Evolutionary conservation across 2,888 invertebrate genomes (phyloP).

Genomic region (Leptopilina syphax): DNA sequence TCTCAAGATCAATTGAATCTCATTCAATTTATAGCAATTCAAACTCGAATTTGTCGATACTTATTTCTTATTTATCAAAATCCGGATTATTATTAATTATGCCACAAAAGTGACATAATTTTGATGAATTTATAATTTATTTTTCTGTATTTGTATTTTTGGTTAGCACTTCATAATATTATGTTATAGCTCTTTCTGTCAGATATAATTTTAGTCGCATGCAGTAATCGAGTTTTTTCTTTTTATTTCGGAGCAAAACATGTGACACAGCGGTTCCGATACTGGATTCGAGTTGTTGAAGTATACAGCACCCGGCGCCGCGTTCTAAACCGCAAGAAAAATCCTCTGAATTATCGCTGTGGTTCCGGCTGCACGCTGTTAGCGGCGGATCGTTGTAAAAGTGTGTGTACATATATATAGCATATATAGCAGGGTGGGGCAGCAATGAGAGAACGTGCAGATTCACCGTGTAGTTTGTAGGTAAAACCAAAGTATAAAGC

Average conservation of each 20-base stretch:
- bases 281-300: constrained; percentile 47
- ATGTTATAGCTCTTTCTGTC: neutral
- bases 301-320: constrained; percentile 67
- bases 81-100: no score
- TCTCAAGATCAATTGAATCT: neutral
- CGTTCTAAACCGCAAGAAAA: constrained; percentile 72
- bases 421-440: neutral
- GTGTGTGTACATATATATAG: neutral
- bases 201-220: constrained; percentile 28
- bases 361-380: constrained; percentile 68
- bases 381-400: constrained; percentile 45
- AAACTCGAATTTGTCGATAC: neutral
- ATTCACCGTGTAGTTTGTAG: constrained; percentile 44
- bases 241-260: constrained; percentile 49
- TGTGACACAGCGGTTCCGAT: constrained; percentile 39
- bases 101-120: no score
- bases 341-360: constrained; percentile 74
- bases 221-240: constrained; percentile 1
- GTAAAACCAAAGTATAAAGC: constrained; percentile 47
- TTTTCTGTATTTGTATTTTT: no score
- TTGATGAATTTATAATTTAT: no score
- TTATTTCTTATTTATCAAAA: no score
- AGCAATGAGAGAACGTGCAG: constrained; percentile 37
- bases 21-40: constrained; percentile 15
- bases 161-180: neutral